Evolutionary conservation across 2,797 vertebrate genomes (phyloP).

Genomic region (Nothura maculosa): DNA sequence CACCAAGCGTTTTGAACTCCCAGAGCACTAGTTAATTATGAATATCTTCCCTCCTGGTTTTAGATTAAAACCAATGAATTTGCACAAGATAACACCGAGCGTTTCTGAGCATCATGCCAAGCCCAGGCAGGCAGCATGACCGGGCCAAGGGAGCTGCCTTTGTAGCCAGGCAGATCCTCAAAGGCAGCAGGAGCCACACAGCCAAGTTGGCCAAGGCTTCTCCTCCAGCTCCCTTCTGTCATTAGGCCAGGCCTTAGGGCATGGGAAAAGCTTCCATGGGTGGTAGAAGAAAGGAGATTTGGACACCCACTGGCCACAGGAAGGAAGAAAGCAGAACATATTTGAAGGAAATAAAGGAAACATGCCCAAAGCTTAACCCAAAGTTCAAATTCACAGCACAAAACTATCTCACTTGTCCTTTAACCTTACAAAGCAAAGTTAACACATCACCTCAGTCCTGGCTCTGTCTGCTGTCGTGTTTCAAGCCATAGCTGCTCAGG

Average conservation of each 20-base stretch:
- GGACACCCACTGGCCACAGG: not conserved
- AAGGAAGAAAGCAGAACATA: not conserved
- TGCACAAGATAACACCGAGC: not conserved
- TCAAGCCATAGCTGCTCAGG: not conserved
- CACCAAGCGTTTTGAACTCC: not conserved
- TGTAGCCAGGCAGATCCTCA: not conserved
- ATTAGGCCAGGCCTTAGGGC: not conserved
- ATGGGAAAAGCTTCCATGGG: not conserved
- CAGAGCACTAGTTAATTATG: not conserved
- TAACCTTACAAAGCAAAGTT: not conserved
- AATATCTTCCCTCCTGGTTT: not conserved
- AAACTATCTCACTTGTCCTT: not conserved
- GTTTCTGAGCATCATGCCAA: not conserved
- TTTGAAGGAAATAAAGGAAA: not conserved
- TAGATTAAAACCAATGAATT: not conserved
- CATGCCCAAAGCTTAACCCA: not conserved
- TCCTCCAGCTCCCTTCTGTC: not conserved
- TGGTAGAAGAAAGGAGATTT: not conserved
- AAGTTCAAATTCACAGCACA: not conserved
- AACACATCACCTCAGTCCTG: not conserved
- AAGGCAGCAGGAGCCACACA: not conserved
- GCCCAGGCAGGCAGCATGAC: not conserved
- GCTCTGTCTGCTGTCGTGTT: not conserved
- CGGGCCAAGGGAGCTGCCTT: not conserved
- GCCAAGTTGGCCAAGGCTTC: not conserved